Evolutionary conservation across 2,113 vertebrate genomes (phyloP).

Genomic region (Orcinus orca): DNA sequence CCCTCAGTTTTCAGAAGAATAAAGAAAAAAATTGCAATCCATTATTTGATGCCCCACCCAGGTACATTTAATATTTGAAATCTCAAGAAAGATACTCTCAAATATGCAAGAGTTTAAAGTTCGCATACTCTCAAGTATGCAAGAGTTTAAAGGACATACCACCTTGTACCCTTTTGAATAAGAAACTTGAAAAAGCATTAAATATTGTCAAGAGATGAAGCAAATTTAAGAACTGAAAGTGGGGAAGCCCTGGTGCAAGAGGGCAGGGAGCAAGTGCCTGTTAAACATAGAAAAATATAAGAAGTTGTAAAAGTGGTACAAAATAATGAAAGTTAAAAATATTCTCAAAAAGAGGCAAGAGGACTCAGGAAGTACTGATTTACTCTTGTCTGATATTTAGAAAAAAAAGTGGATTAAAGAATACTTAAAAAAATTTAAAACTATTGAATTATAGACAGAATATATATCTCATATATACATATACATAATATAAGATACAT

Average conservation of each 20-base stretch:
- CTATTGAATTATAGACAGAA: not conserved
- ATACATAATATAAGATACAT: not conserved
- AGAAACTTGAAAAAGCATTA: not conserved
- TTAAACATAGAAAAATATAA: not conserved
- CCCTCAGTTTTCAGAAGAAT: not conserved
- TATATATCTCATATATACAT: not conserved
- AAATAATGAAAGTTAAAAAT: conserved; percentile 15
- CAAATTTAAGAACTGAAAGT: not conserved
- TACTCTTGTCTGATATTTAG: not conserved
- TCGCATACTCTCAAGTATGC: not conserved
- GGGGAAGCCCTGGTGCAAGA: not conserved
- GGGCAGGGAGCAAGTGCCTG: not conserved
- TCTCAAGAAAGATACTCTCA: not conserved
- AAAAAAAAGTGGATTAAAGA: not conserved
- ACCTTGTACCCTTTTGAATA: not conserved
- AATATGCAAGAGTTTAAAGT: not conserved
- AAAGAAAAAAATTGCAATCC: not conserved
- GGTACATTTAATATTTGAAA: not conserved
- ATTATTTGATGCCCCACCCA: not conserved
- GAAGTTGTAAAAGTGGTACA: not conserved
- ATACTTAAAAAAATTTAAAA: not conserved
- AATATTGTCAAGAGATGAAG: not conserved
- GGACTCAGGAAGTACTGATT: not conserved
- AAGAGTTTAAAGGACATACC: not conserved
- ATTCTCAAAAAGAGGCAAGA: not conserved